Evolutionary conservation across 2,113 vertebrate species (phyloP).

Genomic region (Glareola pratincola): DNA sequence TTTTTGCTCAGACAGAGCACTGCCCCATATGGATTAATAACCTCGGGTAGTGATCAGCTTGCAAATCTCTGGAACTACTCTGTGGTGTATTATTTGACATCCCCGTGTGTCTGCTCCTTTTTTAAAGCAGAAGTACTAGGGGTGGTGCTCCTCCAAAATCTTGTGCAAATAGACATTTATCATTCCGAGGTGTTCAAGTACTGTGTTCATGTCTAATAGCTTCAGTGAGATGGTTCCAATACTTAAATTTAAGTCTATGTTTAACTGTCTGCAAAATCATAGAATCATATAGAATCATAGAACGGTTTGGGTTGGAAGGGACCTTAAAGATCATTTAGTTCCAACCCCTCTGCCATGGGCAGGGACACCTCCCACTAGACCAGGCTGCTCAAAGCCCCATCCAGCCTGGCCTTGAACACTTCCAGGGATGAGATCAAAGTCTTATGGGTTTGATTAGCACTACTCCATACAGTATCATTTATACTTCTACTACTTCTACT

Average conservation of each 20-base stretch:
- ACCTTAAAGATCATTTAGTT: no score
- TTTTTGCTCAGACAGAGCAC: background rate
- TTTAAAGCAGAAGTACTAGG: background rate
- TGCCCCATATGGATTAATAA: background rate
- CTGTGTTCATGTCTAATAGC: background rate
- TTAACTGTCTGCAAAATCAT: background rate
- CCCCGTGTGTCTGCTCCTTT: background rate
- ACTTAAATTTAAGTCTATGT: background rate
- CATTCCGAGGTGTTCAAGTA: background rate
- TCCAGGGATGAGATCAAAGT: background rate
- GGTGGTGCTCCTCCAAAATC: background rate
- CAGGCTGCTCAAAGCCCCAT: no score
- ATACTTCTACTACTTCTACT: fast-evolving
- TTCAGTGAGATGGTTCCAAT: background rate
- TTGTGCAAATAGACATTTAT: background rate
- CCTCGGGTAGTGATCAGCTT: background rate
- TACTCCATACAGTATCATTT: background rate
- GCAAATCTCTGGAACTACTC: background rate
- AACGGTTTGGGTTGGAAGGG: no score
- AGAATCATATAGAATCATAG: no score
- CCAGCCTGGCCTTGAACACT: no score
- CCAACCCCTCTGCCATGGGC: no score
- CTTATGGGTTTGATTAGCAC: background rate
- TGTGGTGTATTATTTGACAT: background rate
- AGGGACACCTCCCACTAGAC: no score